Evolutionary conservation across 2,888 invertebrate genomes (phyloP), one percentile per base, ranked within the genome.

Genomic region (Ptychoptera contaminata): DNA sequence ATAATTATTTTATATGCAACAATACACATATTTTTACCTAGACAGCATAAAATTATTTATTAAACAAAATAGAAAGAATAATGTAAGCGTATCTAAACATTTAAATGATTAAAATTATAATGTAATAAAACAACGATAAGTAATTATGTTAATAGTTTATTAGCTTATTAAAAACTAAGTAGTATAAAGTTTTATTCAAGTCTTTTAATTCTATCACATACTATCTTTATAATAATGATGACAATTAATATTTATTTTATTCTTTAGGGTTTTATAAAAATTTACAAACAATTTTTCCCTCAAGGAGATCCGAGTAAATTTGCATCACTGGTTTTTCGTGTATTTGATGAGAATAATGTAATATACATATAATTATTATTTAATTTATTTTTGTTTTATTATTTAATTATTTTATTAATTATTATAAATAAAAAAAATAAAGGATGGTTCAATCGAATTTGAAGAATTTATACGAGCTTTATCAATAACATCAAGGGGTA

Each of bases 261-360:
- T 43, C 52, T 70, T 69, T 70, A 94, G 93, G 96, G 96, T 57
- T 97, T 98, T 74, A 93, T 94, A 66, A 93, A 88, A 74, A 98
- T 97, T 68, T 97, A 98, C 74, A 93, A 93, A 70, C 96, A 97
- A 70, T 97, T 98, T 73, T 97, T 98, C 69, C 97, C 97, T 44
- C 91, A 96, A 76, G 97, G 97, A 53, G 96, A 98, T 70, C 96
- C 97, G 37, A 91, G 92, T 61, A 97, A 96, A 72, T 98, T 97
- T 65, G 96, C 97, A 42, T 87, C 91, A 44, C 76, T 96, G 60
- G 96, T 97, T 49, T 97, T 97, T 75, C 83, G 94, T 61, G 97
- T 97, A 44, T 97, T 97, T 69, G 96, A 97, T 67, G 92, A 93
- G 72, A 96, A 97, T 67, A 92, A 92, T 69, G 96, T 96, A 70